Base-by-base conservation (phyloP, 2,888 invertebrate genomes). In the Gastrophysa polygoni region DNA sequence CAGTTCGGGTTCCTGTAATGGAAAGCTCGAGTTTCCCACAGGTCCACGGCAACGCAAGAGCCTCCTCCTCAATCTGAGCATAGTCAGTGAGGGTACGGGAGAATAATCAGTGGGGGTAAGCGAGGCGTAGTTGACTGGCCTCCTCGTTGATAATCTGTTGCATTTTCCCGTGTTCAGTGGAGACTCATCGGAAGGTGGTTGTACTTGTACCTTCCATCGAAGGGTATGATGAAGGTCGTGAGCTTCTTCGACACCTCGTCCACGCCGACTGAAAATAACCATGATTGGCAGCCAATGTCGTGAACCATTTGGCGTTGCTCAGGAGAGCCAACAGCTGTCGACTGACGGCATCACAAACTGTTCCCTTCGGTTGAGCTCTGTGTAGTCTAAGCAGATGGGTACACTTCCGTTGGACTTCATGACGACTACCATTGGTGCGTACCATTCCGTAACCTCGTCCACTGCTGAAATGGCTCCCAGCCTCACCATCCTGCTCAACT, bases 21-120 rank as follows among this genome's bases (percentile, higher is more conserved):
- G 51, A 58, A 17, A 59, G 58, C 21, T 24, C 18, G 47, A 60
- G 54, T 50, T 56, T 59, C 2, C 56, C 56, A 1, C 34, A 11
- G 1, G 57, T 52, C 50, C 57, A 64, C 1, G 64, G 38, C 11
- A 61, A 47, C 10, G 61, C 61, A 11, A 54, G 28, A 2, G 52
- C 47, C 47, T 61, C 57, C 14, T 48, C 24, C 34, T 61, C 59
- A 1, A 55, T 63, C 43, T 49, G 54, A n/a, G 57, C 57, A 17
- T 61, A 61, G 10, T 32, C 29, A 20, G 59, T 38, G n/a, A 63
- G 47, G 17, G 55, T 20, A 10, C 55, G n/a, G n/a, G n/a, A n/a
- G n/a, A n/a, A n/a, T n/a, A n/a, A 8, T 32, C 29, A 20, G 59
- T 38, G n/a, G 60, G 47, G 17, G 55, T 20, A 10, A 48, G 18